A percentile compares a stretch with the other conserved stretches of the same genome.
Evolutionary conservation across 1,140 invertebrate genomes (phyloP).

Genomic region (Zaprionus capensis): DNA sequence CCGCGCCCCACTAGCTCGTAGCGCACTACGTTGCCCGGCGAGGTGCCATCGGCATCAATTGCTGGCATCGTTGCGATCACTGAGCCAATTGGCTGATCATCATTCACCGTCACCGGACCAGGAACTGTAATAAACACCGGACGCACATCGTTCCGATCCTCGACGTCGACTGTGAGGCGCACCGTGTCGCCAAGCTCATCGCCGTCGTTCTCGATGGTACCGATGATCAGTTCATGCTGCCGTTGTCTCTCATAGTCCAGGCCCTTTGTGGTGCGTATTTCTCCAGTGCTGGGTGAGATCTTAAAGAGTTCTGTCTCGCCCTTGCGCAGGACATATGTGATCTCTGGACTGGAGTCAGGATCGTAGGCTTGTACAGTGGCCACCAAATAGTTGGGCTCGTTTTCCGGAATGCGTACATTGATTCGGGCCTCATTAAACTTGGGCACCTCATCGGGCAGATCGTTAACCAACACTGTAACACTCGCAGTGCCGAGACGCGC

Average conservation of each 20-base stretch:
- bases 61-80: slow-evolving; percentile 91
- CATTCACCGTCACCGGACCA: slow-evolving; percentile 92
- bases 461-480: slow-evolving; percentile 90
- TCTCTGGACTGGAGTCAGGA: slow-evolving; percentile 91
- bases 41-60: slow-evolving; percentile 92
- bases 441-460: slow-evolving; percentile 93
- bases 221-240: slow-evolving; percentile 90
- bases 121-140: slow-evolving; percentile 93
- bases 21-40: slow-evolving; percentile 91
- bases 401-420: slow-evolving; percentile 92
- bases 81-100: slow-evolving; percentile 92
- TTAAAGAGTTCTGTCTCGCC: slow-evolving; percentile 92
- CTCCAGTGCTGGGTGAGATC: slow-evolving; percentile 91
- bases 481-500: slow-evolving; percentile 93
- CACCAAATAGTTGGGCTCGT: slow-evolving; percentile 90
- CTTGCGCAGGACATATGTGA: slow-evolving; percentile 93
- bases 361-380: slow-evolving; percentile 90
- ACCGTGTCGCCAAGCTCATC: slow-evolving; percentile 90
- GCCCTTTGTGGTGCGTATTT: slow-evolving; percentile 90
- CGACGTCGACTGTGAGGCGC: slow-evolving; percentile 90
- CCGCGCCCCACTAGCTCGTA: slow-evolving; percentile 93
- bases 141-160: slow-evolving; percentile 93
- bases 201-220: slow-evolving; percentile 91
- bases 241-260: slow-evolving; percentile 92
- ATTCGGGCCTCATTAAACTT: slow-evolving; percentile 90